phyloP scores from a whole-genome alignment of 2,797 vertebrate genomes.

The Echiichthys vipera region DNA sequence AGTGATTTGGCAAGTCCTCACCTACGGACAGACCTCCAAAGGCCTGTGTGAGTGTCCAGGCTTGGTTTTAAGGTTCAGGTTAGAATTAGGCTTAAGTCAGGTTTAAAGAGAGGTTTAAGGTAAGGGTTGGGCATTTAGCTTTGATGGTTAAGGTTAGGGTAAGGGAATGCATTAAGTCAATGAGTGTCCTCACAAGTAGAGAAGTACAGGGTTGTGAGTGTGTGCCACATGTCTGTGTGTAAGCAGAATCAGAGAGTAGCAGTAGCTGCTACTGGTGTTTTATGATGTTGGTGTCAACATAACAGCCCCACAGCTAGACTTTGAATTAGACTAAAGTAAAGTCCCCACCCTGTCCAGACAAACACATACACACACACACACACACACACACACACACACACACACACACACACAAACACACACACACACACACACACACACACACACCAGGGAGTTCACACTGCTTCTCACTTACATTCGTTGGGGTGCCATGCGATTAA shows the following conservation, averaged over 20 bases:
- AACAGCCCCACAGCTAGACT: constrained; percentile 53
- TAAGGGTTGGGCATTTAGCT: no score
- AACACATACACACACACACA: constrained; percentile 28
- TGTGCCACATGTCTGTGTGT: constrained; percentile 4
- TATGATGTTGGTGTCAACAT: constrained; percentile 51
- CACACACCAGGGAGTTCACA: constrained; percentile 16
- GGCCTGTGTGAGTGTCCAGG: no score
- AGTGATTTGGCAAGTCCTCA: no score
- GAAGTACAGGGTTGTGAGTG: no score
- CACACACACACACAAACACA: constrained; percentile 24
- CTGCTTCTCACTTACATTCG: constrained; percentile 19
- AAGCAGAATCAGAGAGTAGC: background rate
- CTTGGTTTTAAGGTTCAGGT: no score
- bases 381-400: no score
- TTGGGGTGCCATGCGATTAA: constrained; percentile 2
- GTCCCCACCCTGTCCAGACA: constrained; percentile 24
- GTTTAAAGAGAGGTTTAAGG: no score
- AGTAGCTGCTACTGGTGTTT: constrained; percentile 21
- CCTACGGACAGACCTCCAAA: no score
- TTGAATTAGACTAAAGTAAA: constrained; percentile 52
- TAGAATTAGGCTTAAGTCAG: no score
- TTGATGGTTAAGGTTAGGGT: no score
- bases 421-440: constrained; percentile 26
- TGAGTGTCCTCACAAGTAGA: no score
- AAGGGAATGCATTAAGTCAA: no score